Percentiles rank a stretch among this genome's conserved stretches.
Evolutionary conservation across 2,888 invertebrate genomes (phyloP).

Genomic region (Tanytarsus gracilentus): DNA sequence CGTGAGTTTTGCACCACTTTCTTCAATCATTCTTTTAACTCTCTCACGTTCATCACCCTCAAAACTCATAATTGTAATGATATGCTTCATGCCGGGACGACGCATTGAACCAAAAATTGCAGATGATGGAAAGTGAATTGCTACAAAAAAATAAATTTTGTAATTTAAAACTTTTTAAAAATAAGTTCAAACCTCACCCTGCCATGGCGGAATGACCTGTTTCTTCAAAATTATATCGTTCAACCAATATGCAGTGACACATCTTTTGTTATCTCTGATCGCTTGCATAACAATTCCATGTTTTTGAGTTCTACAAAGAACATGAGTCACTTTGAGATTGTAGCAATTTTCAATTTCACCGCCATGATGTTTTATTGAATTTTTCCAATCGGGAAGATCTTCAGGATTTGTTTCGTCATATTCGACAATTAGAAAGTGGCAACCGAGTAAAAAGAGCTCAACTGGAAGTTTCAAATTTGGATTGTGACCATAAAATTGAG

Average conservation of each 20-base stretch:
- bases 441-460: constrained; percentile 83
- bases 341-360: constrained; percentile 83
- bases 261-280: constrained; percentile 54
- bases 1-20: constrained; percentile 75
- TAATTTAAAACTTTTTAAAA: neutral
- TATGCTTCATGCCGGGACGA: constrained; percentile 63
- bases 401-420: constrained; percentile 61
- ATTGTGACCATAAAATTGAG: constrained; percentile 88
- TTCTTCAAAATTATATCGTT: constrained; percentile 82
- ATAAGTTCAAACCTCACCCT: constrained; percentile 36
- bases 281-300: constrained; percentile 85
- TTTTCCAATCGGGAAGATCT: constrained; percentile 57
- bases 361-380: constrained; percentile 68
- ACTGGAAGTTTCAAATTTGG: constrained; percentile 81
- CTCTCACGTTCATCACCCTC: constrained; percentile 73
- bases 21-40: constrained; percentile 74
- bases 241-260: constrained; percentile 81
- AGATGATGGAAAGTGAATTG: constrained; percentile 80
- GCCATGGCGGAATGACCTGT: constrained; percentile 85
- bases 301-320: constrained; percentile 82
- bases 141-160: constrained; percentile 36
- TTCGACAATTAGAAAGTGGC: constrained; percentile 83
- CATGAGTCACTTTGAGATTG: constrained; percentile 80
- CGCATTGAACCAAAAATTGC: constrained; percentile 52
- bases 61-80: constrained; percentile 83